Evolutionary conservation across 2,888 invertebrate genomes (phyloP).

Genomic region (Drosophila falleni): DNA sequence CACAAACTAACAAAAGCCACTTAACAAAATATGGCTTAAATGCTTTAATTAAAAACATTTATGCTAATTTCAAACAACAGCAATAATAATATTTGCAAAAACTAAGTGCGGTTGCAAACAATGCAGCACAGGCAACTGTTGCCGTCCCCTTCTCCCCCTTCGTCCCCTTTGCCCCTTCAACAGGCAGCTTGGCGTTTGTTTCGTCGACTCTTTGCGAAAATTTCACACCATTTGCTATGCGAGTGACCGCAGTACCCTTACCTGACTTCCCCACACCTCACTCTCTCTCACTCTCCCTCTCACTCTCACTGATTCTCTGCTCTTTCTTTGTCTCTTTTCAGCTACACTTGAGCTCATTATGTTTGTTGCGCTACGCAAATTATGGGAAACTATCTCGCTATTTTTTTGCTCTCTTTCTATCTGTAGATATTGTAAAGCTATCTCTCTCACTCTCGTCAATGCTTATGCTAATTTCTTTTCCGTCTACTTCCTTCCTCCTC

Average conservation of each 20-base stretch:
- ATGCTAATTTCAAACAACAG: conserved; percentile 68
- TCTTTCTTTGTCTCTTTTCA: neutral
- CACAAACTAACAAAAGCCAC: conserved; percentile 42
- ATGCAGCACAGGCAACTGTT: conserved; percentile 27
- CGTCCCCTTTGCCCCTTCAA: neutral
- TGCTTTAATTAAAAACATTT: conserved; percentile 76
- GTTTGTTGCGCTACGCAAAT: conserved; percentile 63
- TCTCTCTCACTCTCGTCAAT: conserved; percentile 50
- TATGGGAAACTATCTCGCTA: conserved; percentile 73
- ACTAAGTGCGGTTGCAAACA: conserved; percentile 60
- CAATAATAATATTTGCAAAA: conserved; percentile 59
- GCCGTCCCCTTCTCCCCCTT: neutral
- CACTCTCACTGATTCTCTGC: conserved; percentile 3
- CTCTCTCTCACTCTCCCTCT: conserved; percentile 2
- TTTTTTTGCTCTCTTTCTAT: conserved; percentile 52
- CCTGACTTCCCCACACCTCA: conserved; percentile 19
- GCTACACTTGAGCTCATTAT: conserved; percentile 65
- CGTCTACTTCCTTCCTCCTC: conserved; percentile 55
- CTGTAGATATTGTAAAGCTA: conserved; percentile 9
- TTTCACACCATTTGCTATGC: conserved; percentile 76
- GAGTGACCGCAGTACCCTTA: conserved; percentile 62
- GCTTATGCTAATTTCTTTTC: conserved; percentile 72
- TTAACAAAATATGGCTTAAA: conserved; percentile 74
- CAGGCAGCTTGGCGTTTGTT: conserved; percentile 19
- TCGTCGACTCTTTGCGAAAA: conserved; percentile 37